Base-by-base conservation (phyloP, 2,888 invertebrate genomes). In the Epirrhoe alternata region DNA sequence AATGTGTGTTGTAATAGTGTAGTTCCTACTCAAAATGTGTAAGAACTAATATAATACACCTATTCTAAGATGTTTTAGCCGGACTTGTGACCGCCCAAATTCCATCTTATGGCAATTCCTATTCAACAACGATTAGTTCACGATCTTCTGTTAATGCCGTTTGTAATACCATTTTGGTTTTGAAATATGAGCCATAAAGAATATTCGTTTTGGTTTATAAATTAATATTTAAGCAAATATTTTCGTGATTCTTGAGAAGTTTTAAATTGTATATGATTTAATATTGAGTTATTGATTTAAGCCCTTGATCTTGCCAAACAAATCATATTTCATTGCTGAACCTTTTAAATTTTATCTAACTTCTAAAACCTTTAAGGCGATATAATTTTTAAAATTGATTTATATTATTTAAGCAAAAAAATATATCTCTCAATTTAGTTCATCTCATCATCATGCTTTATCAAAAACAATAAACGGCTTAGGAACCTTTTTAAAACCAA, bases 91-190 rank as follows among this genome's bases (percentile, higher is more conserved):
- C 47, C 38, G 16, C 58, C 14, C 52, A 60, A 57, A 5, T 30
- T n/a, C 38, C 78, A 82, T 82, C 79, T 82, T 71, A 77, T 78
- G 74, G 83, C 83, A 73, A 89, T 89, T 89, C 72, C 83, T 87
- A 90, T 89, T 89, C 89, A 83, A 71, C 75, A 85, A 79, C 87
- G 82, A 86, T 87, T 86, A 85, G 83, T 82, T 74, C 76, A 67
- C 76, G 77, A 81, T 81, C 75, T 78, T 82, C 84, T 82, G 79
- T 83, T 77, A 85, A 81, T 79, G 74, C 77, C 76, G 77, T 68
- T 70, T 71, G 77, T 77, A 77, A 82, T 77, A 80, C 76, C 76
- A 77, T 83, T 81, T 80, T 78, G 75, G 74, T 82, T 79, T 83
- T 84, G 78, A 81, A 77, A 83, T 83, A 80, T 77, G 80, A 78